A percentile compares a stretch with the other conserved stretches of the same genome.
Conservation (phyloP, 2,797 vertebrate species). For the Sebastes aleutianus region DNA sequence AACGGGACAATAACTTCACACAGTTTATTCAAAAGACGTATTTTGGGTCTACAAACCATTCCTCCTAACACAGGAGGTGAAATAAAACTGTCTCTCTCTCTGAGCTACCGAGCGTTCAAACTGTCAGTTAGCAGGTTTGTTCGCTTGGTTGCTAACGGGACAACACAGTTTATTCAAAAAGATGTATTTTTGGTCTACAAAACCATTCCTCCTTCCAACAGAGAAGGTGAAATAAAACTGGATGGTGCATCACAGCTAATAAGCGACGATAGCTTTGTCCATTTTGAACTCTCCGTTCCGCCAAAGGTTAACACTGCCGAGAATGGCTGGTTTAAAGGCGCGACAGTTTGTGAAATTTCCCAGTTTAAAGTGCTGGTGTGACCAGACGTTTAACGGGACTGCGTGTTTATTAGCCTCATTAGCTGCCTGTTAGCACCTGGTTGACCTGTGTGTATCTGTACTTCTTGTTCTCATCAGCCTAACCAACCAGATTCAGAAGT, state of each 20-base stretch:
- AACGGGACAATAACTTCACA: not conserved
- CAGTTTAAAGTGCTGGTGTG: not conserved
- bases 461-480: not conserved
- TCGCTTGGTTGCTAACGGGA: not conserved
- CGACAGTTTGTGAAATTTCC: not conserved
- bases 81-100: no score
- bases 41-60: not conserved
- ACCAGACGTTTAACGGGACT: not conserved
- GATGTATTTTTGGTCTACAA: not conserved
- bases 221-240: no score
- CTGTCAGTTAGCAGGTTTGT: not conserved
- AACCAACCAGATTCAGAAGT: slow-evolving; percentile 14
- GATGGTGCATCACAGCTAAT: not conserved
- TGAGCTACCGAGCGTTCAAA: no score
- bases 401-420: not conserved
- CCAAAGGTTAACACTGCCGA: rapidly evolving
- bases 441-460: slow-evolving; percentile 39
- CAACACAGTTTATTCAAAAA: not conserved
- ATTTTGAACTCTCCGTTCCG: not conserved
- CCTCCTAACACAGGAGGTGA: no score
- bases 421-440: not conserved
- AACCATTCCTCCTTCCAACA: not conserved
- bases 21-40: not conserved
- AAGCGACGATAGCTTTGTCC: not conserved
- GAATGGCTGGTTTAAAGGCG: not conserved